Conservation (phyloP, 2,888 invertebrate species). For the Synergus umbraculus region DNA sequence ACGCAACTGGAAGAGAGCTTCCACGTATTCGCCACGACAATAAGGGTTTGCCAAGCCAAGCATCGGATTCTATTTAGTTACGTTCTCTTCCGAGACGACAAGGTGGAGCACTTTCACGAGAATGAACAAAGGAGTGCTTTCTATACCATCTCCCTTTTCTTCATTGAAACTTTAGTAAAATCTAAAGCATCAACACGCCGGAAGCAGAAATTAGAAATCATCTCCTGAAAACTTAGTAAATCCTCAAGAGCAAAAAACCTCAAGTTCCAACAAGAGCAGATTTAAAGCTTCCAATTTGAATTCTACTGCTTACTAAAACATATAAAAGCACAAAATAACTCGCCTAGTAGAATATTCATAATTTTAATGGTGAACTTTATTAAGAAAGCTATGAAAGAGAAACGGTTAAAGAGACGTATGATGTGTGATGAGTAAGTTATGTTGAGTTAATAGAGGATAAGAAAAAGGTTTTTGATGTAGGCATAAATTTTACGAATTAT, state of each 20-base stretch:
- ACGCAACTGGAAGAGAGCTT: constrained; percentile 57
- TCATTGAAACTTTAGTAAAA: constrained; percentile 1
- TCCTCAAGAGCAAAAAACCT: too few relatives aligned
- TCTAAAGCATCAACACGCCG: background rate
- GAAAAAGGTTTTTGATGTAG: constrained; percentile 42
- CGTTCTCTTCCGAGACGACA: constrained; percentile 49
- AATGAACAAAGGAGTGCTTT: constrained; percentile 31
- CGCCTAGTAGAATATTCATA: background rate
- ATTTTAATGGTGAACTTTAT: background rate
- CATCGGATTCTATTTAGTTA: constrained; percentile 47
- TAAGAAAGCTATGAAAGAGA: background rate
- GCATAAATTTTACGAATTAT: constrained; percentile 66
- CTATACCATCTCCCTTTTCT: background rate
- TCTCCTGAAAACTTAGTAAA: background rate
- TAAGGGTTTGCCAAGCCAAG: constrained; percentile 42
- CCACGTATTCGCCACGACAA: constrained; percentile 42
- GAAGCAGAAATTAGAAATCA: background rate
- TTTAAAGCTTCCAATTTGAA: too few relatives aligned
- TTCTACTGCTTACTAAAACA: background rate
- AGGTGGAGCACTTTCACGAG: constrained; percentile 53
- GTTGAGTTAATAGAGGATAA: background rate
- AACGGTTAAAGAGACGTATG: background rate
- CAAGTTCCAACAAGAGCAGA: too few relatives aligned
- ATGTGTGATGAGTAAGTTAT: background rate
- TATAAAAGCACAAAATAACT: background rate